phyloP scores from a whole-genome alignment of 2,888 invertebrate genomes.

The Rhagonycha fulva region DNA sequence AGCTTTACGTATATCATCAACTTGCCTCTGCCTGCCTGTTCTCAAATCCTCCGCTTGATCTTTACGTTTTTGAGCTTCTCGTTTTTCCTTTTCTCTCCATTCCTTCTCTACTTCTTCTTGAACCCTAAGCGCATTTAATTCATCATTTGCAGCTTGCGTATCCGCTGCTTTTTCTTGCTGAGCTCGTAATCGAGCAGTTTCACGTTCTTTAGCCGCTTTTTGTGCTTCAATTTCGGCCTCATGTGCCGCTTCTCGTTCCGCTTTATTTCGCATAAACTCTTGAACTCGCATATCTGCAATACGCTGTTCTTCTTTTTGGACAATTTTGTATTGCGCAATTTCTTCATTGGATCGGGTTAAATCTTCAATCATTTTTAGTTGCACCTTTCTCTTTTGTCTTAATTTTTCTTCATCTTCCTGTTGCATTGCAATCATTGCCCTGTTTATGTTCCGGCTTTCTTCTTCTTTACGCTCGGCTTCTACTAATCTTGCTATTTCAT shows the following conservation, averaged over 20 bases:
- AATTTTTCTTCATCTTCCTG: constrained; percentile 66
- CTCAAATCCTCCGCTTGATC: constrained; percentile 58
- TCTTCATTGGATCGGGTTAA: constrained; percentile 66
- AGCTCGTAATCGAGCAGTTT: constrained; percentile 58
- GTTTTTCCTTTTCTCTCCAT: constrained; percentile 68
- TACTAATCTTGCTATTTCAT: constrained; percentile 59
- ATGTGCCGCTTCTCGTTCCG: constrained; percentile 62
- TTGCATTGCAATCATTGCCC: constrained; percentile 66
- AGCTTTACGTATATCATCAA: constrained; percentile 60
- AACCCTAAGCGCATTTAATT: constrained; percentile 57
- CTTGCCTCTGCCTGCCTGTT: constrained; percentile 55
- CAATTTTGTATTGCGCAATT: constrained; percentile 62
- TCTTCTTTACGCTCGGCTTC: constrained; percentile 71
- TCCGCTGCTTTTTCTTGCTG: constrained; percentile 62
- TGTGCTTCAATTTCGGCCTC: constrained; percentile 60
- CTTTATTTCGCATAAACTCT: constrained; percentile 66
- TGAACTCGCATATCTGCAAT: constrained; percentile 65
- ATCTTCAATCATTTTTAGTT: constrained; percentile 62
- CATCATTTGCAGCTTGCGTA: constrained; percentile 55
- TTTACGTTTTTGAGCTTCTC: constrained; percentile 62
- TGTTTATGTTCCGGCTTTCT: constrained; percentile 67
- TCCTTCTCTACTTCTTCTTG: constrained; percentile 69
- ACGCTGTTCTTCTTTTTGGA: constrained; percentile 68
- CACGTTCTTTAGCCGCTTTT: constrained; percentile 66
- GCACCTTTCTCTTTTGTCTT: constrained; percentile 59